Percentiles rank a stretch among this genome's conserved stretches.
These are phyloP conservation scores for Anomalospiza imberbis DNA, from an alignment of 2,797 vertebrate species.

Conservation along the genomic window DNA sequence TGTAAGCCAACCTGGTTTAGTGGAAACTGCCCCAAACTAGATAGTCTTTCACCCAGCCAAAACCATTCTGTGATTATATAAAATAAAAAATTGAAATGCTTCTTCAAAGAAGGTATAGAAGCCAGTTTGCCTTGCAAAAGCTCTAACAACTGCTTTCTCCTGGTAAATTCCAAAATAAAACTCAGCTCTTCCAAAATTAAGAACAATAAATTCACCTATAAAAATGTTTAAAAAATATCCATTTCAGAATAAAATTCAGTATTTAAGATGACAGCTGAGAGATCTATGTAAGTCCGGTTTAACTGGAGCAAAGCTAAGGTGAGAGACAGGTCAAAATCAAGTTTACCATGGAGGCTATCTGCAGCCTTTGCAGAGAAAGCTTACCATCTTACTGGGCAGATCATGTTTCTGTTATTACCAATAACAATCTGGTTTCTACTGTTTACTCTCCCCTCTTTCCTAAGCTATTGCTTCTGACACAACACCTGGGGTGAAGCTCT, in stretches of 20 bases:
- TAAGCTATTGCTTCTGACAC: not conserved
- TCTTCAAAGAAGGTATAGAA: not conserved
- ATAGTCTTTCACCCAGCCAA: not conserved
- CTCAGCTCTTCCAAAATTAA: not conserved
- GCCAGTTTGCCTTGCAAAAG: not conserved
- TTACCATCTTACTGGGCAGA: not conserved
- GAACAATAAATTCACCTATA: not conserved
- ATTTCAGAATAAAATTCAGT: not conserved
- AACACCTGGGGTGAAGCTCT: not conserved
- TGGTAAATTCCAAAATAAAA: not conserved
- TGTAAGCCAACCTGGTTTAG: not conserved
- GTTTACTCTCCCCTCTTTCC: not conserved
- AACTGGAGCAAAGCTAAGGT: not conserved
- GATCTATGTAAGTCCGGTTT: not conserved
- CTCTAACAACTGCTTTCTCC: not conserved
- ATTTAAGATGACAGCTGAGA: not conserved
- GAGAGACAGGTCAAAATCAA: slow-evolving; percentile 31
- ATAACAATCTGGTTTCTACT: not conserved
- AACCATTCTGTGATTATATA: not conserved
- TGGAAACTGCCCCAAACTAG: not conserved
- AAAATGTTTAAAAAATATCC: not conserved
- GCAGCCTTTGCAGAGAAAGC: not conserved
- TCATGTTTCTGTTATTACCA: slow-evolving; percentile 4
- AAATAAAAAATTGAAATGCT: not conserved
- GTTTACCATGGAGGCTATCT: not conserved